Evolutionary conservation across 2,888 invertebrate species (phyloP), one percentile per base, ranked within the genome.

Genomic region (Malachius bipustulatus): DNA sequence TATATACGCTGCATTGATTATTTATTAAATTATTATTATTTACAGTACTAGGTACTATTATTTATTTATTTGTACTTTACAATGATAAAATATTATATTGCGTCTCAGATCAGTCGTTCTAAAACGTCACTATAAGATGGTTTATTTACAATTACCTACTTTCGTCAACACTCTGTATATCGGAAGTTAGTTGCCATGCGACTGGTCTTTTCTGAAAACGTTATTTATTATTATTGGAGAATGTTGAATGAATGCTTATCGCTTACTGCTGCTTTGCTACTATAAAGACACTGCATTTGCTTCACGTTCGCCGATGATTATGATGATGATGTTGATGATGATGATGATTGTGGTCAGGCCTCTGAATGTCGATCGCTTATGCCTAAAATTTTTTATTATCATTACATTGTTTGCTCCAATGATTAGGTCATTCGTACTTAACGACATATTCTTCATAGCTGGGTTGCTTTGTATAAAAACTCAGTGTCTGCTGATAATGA

Each of bases 201-300:
- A 71, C 71, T 73, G 73, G 73, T 73, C 74, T 74, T 74, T 74
- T 74, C 74, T 74, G 74, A 73, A 74, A 74, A 71, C 64, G 63
- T 69, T n/a, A n/a, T n/a, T n/a, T n/a, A n/a, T n/a, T n/a, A n/a
- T n/a, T n/a, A n/a, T n/a, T n/a, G 67, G 50, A 19, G 24, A 19
- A 19, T 19, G 24, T 19, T 19, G 24, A 52, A 47, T 50, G 50
- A 62, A 61, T 64, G 60, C 58, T 60, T 55, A n/a, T n/a, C 53
- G 52, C 54, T 55, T 56, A 46, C 50, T 53, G 49, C 50, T 47
- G 48, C 50, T 53, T 54, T 39, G n/a, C n/a, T 19, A n/a, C 6
- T 19, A n/a, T n/a, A 45, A 46, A 42, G 38, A 48, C 54, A 52
- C 50, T 51, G 52, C 51, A 52, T 56, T 41, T 46, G 53, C 54